Conservation (phyloP, 64 coral and sea anemone genomes). For the Pachyseris speciosa region DNA sequence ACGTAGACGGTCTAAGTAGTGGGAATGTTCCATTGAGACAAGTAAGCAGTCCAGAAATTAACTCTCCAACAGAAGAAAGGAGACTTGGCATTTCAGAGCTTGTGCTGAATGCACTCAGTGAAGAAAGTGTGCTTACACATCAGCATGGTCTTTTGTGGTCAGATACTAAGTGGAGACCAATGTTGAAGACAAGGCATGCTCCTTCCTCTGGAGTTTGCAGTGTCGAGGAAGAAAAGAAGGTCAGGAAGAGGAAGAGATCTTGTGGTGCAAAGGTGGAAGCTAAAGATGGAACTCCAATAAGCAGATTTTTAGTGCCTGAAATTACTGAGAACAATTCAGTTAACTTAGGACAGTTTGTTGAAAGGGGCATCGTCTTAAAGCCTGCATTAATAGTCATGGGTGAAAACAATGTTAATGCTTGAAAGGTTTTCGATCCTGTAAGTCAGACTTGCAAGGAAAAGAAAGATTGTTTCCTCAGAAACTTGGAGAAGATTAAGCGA, state of each 20-base stretch:
- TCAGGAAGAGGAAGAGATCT: constrained; percentile 34
- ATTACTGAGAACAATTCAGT: constrained; percentile 23
- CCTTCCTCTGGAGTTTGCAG: background rate
- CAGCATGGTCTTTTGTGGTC: constrained; percentile 37
- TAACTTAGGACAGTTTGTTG: constrained; percentile 47
- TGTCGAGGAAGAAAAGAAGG: background rate
- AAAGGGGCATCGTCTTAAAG: constrained; percentile 52
- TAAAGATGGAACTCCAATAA: constrained; percentile 44
- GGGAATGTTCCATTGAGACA: constrained; percentile 41
- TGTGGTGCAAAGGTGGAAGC: constrained; percentile 35
- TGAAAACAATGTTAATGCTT: background rate
- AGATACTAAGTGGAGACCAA: constrained; percentile 47
- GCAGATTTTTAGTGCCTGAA: constrained; percentile 4
- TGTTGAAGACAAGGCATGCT: constrained; percentile 7
- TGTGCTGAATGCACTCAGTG: constrained; percentile 7
- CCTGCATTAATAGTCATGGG: background rate
- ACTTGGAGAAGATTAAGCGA: constrained; percentile 1
- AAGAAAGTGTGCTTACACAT: constrained; percentile 5
- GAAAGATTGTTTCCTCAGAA: background rate
- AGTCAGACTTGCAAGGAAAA: background rate
- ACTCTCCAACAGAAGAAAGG: constrained; percentile 42
- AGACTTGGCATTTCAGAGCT: background rate
- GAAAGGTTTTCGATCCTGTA: background rate
- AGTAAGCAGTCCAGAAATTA: constrained; percentile 85
- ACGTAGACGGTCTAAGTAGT: background rate